Evolutionary conservation across 2,797 vertebrate genomes (phyloP).

Genomic region (Cuniculus paca): DNA sequence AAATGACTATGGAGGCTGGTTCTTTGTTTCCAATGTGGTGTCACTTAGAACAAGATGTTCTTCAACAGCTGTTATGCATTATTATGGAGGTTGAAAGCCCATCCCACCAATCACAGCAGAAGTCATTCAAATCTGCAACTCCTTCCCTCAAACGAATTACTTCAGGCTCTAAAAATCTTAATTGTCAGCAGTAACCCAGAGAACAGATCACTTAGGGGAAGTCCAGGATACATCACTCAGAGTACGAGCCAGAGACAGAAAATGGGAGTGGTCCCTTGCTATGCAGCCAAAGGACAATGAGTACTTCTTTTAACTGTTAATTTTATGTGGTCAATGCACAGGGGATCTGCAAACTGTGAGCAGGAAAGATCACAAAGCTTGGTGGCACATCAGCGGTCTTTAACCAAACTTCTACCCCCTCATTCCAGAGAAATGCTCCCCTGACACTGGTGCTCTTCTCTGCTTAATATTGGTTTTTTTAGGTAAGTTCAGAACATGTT

Average conservation of each 20-base stretch:
- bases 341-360: rapidly evolving
- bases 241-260: neutral
- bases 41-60: conserved; percentile 72
- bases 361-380: neutral
- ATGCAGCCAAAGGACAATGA: neutral
- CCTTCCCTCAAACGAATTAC: conserved; percentile 39
- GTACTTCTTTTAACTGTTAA: neutral
- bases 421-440: neutral
- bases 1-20: conserved; percentile 69
- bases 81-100: conserved; percentile 27
- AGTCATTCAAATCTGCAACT: conserved; percentile 31
- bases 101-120: conserved; percentile 58
- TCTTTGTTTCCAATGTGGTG: conserved; percentile 69
- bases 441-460: neutral
- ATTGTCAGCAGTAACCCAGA: conserved; percentile 45
- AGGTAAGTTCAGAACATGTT: conserved; percentile 2
- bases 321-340: neutral
- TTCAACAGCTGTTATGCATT: conserved; percentile 68
- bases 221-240: neutral
- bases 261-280: neutral
- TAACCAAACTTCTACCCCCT: neutral
- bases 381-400: neutral
- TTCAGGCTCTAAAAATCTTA: conserved; percentile 54
- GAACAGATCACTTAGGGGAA: neutral
- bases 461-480: neutral